These are phyloP conservation scores for Caenorhabditis afra DNA, from an alignment of 2,888 invertebrate species.

Conservation along the genomic window DNA sequence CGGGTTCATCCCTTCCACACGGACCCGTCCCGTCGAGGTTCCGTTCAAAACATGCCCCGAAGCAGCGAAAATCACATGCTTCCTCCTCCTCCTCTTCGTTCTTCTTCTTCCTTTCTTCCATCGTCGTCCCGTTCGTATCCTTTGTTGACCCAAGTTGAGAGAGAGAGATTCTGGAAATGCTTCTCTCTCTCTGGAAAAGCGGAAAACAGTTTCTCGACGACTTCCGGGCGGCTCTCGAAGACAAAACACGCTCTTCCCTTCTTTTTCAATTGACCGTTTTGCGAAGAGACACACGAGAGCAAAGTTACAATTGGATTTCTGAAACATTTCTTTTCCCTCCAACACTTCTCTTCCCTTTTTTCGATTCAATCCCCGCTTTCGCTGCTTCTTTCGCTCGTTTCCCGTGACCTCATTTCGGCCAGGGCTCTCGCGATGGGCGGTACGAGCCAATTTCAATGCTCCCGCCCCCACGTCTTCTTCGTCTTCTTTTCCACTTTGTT, in stretches of 20 bases:
- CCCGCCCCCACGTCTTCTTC: conserved; percentile 11
- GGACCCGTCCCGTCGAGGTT: conserved; percentile 5
- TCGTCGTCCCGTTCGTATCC: conserved; percentile 1
- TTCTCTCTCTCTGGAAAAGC: not conserved
- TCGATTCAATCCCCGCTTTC: conserved; percentile 27
- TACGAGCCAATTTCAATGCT: conserved; percentile 24
- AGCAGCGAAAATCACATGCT: conserved; percentile 52
- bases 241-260: conserved; percentile 2
- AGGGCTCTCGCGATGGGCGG: no score
- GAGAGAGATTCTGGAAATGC: conserved; percentile 25
- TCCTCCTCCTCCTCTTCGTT: not conserved
- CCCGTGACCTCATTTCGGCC: conserved; percentile 7
- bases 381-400: not conserved
- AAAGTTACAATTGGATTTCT: conserved; percentile 42
- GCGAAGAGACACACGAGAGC: not conserved
- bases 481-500: conserved; percentile 31
- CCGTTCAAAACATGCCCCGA: conserved; percentile 49
- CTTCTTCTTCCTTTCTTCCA: not conserved
- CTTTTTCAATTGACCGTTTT: conserved; percentile 34
- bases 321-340: conserved; percentile 38
- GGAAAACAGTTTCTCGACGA: conserved; percentile 46
- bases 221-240: conserved; percentile 22
- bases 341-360: conserved; percentile 24
- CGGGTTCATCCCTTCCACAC: conserved; percentile 25
- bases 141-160: conserved; percentile 43